Evolutionary conservation across 2,888 invertebrate genomes (phyloP), one percentile per base, ranked within the genome.

Genomic region (Noctua janthina): DNA sequence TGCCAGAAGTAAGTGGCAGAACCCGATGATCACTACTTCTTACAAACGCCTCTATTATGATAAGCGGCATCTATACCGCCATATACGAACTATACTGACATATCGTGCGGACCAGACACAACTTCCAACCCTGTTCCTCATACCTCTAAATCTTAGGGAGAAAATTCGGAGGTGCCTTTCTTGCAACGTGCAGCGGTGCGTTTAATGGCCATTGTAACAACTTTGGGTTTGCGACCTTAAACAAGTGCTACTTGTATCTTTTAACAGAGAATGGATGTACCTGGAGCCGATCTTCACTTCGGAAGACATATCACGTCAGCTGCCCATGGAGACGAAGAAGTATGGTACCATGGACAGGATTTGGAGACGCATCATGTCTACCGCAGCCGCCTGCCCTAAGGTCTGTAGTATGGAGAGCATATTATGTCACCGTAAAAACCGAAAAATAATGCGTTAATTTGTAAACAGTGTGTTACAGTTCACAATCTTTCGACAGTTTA

Each of bases 251-350:
- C 11, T 77, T 43, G 10, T n/a, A 43, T 10, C 11, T 39, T 68
- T n/a, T n/a, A 54, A 8, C 85, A 98, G 98, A 87, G 97, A 98
- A 84, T 99, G 98, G 98, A 98, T 98, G 97, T 98, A 98, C 89
- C 92, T 99, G 91, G 98, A 98, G 92, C 98, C 98, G 0, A 98
- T 99, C 90, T 98, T 99, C 93, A 98, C 98, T 0, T 98, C 98
- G 10, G 98, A 98, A 89, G 98, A 98, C 91, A 98, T 99, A 82
- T 98, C 98, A 73, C 97, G 98, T 0, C 98, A 98, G 93, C 95
- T 99, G 91, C 98, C 98, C 0, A 95, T 97, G 10, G 98, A 99
- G 93, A 98, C 98, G 29, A 98, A 98, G 91, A 98, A 98, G 91
- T 99, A 98, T 92, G 97, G 97, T 64, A 98, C 98, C 15, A 98